Conservation (phyloP, 2,797 vertebrate species). For the Atherinosoma microstoma region DNA sequence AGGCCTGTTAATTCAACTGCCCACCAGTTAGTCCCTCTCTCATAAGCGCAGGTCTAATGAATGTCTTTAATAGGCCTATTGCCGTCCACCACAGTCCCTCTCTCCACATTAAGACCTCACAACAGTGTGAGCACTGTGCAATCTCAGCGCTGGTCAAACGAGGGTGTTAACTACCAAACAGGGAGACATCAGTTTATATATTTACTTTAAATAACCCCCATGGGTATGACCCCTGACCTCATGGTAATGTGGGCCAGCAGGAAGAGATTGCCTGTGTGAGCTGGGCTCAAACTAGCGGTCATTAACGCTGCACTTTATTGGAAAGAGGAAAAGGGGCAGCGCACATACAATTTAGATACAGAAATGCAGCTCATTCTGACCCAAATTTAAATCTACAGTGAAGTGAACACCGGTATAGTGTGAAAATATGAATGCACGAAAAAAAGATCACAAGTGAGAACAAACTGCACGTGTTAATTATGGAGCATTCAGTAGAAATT, state of each 20-base stretch:
- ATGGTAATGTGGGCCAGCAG: conserved; percentile 78
- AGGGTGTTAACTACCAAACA: conserved; percentile 84
- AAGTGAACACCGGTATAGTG: conserved; percentile 1
- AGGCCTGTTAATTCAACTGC: conserved; percentile 84
- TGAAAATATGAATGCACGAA: conserved; percentile 7
- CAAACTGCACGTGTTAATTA: conserved; percentile 73
- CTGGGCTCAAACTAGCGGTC: conserved; percentile 72
- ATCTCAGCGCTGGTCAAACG: conserved; percentile 85
- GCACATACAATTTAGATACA: conserved; percentile 27
- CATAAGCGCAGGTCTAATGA: conserved; percentile 88
- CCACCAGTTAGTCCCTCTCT: conserved; percentile 84
- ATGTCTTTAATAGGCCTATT: conserved; percentile 87
- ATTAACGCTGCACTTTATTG: conserved; percentile 83
- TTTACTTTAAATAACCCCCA: conserved; percentile 89
- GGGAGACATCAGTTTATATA: conserved; percentile 87
- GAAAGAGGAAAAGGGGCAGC: conserved; percentile 67
- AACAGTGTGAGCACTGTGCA: conserved; percentile 75
- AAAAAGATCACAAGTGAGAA: conserved; percentile 47
- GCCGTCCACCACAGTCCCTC: conserved; percentile 70
- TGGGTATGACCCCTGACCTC: conserved; percentile 84
- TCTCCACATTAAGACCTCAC: conserved; percentile 78
- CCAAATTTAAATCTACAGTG: conserved; percentile 27
- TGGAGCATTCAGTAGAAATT: conserved; percentile 62
- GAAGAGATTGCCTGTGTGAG: conserved; percentile 80
- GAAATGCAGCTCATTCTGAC: conserved; percentile 24